phyloP scores from a whole-genome alignment of 2,797 vertebrate genomes.

The Thaleichthys pacificus region DNA sequence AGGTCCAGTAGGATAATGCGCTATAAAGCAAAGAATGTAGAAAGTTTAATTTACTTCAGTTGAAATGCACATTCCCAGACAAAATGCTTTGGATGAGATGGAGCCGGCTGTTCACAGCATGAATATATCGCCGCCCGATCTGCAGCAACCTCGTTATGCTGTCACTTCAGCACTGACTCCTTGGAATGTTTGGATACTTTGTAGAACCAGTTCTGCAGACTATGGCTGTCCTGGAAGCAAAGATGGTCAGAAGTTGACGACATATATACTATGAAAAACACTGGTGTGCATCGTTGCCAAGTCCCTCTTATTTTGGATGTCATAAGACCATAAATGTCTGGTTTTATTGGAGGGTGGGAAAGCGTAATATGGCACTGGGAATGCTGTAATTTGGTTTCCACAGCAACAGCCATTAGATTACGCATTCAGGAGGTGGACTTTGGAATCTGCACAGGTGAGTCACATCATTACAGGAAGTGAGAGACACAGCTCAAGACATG shows the following conservation, averaged over 20 bases:
- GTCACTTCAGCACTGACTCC: too few species aligned
- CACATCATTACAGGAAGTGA: constrained; percentile 55
- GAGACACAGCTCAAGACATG: constrained; percentile 53
- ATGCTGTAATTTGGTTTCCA: constrained; percentile 78
- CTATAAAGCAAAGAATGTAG: too few species aligned
- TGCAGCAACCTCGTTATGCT: too few species aligned
- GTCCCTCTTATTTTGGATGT: neutral
- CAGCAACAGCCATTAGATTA: constrained; percentile 81
- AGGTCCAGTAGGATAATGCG: too few species aligned
- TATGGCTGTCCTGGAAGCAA: too few species aligned
- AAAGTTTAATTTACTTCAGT: too few species aligned
- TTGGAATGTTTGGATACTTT: too few species aligned
- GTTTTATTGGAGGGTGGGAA: constrained; percentile 33
- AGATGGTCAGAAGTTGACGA: neutral
- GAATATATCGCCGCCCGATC: too few species aligned
- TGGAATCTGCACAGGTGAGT: constrained; percentile 60
- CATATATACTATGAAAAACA: neutral
- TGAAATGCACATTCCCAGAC: too few species aligned
- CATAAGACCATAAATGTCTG: constrained; percentile 9
- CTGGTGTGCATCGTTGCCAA: neutral
- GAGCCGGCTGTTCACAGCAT: too few species aligned
- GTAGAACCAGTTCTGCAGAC: too few species aligned
- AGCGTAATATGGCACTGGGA: constrained; percentile 42
- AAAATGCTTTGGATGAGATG: too few species aligned
- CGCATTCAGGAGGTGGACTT: constrained; percentile 71